phyloP scores from a whole-genome alignment of 2,888 invertebrate genomes.

The Venusia cambrica region DNA sequence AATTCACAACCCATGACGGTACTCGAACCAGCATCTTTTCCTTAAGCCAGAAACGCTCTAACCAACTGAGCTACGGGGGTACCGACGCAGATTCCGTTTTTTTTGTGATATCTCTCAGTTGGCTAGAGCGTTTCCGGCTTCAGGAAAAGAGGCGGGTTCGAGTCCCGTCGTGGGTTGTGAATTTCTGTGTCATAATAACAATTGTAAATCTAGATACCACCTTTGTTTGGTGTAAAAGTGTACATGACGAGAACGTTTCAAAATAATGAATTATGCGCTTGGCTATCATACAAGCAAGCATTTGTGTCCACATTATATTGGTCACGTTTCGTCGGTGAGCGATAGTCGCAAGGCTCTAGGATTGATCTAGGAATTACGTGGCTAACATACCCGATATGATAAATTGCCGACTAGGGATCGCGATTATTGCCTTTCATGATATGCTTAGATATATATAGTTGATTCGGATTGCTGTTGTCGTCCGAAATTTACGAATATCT shows the following conservation, averaged over 20 bases:
- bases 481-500: background rate
- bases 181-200: no score
- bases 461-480: constrained; percentile 35
- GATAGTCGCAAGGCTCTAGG: constrained; percentile 38
- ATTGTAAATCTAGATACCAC: no score
- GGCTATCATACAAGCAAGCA: background rate
- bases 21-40: no score
- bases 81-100: no score
- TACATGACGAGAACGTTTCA: background rate
- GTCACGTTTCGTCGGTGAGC: constrained; percentile 39
- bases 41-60: no score
- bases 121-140: no score
- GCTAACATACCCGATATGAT: constrained; percentile 53
- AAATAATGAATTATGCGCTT: background rate
- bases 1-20: no score
- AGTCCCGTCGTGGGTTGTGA: no score
- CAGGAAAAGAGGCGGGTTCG: no score
- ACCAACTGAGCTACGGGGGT: no score
- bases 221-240: no score
- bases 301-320: constrained; percentile 29
- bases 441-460: constrained; percentile 42
- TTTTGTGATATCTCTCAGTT: no score
- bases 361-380: constrained; percentile 63
- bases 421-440: constrained; percentile 38
- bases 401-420: constrained; percentile 49